phyloP scores from a whole-genome alignment of 2,113 vertebrate genomes.

The Mungos mungo region DNA sequence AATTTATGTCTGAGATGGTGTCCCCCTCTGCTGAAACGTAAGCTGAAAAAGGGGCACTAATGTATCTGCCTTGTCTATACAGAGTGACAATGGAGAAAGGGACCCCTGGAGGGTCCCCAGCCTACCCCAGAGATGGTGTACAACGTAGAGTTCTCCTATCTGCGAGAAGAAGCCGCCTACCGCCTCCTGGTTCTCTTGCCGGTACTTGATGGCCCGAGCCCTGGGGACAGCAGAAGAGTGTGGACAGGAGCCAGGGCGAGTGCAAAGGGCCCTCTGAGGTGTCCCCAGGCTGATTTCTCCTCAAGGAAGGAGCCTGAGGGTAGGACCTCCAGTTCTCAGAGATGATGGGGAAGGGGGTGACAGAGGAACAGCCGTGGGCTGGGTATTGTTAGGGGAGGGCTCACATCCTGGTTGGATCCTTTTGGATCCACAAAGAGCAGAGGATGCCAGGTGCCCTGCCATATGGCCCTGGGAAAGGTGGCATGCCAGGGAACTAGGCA shows the following conservation, averaged over 20 bases:
- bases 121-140: constrained; percentile 98
- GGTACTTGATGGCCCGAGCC: constrained; percentile 95
- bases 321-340: neutral
- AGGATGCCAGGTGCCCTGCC: neutral
- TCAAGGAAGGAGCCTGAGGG: neutral
- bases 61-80: neutral
- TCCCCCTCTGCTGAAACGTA: neutral
- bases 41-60: neutral
- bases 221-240: constrained; percentile 77
- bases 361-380: neutral
- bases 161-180: constrained; percentile 98
- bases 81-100: neutral
- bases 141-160: constrained; percentile 95
- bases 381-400: neutral
- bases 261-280: neutral
- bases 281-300: neutral
- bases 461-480: neutral
- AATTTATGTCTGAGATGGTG: neutral
- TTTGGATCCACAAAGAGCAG: neutral
- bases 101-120: neutral
- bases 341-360: neutral
- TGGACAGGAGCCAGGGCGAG: neutral
- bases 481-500: too few species aligned
- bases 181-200: constrained; percentile 96
- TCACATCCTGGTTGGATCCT: neutral